Evolutionary conservation across 2,113 vertebrate species (phyloP).

Genomic region (Oncorhynchus clarkii): DNA sequence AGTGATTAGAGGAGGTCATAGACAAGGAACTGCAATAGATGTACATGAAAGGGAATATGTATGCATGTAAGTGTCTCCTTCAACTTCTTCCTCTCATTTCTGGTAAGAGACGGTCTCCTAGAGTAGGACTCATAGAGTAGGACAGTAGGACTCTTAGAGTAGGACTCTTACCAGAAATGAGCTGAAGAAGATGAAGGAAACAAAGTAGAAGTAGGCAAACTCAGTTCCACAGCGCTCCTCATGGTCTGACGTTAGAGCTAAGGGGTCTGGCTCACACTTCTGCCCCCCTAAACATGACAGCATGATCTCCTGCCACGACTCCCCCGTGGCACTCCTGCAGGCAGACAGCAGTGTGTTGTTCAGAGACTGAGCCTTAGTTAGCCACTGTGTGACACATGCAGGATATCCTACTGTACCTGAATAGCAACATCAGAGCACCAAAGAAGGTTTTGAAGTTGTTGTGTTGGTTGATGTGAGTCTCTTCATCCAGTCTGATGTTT

Average conservation of each 20-base stretch:
- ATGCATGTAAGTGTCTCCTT: conserved; percentile 10
- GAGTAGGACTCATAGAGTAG: background rate
- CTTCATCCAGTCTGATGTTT: conserved; percentile 90
- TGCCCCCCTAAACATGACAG: conserved; percentile 91
- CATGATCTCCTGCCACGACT: conserved; percentile 99
- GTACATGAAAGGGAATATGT: background rate
- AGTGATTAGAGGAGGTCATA: conserved; percentile 1
- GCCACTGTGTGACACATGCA: background rate
- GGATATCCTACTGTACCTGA: conserved; percentile 78
- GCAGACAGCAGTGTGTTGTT: conserved; percentile 14
- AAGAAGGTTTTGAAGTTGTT: conserved; percentile 98
- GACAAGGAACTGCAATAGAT: background rate
- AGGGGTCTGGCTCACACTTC: conserved; percentile 83
- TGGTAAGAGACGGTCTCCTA: too few species aligned
- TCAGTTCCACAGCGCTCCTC: conserved; percentile 88
- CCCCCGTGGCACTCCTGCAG: conserved; percentile 93
- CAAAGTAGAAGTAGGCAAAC: conserved; percentile 98
- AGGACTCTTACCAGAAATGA: conserved; percentile 87
- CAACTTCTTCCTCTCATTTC: too few species aligned
- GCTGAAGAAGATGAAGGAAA: conserved; percentile 99
- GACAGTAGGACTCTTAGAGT: too few species aligned
- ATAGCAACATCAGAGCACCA: conserved; percentile 95
- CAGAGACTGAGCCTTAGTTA: too few species aligned
- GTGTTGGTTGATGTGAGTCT: conserved; percentile 93
- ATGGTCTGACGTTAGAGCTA: conserved; percentile 58